Evolutionary conservation across 2,113 vertebrate genomes (phyloP), one percentile per base, ranked within the genome.

Genomic region (Toxostoma redivivum): DNA sequence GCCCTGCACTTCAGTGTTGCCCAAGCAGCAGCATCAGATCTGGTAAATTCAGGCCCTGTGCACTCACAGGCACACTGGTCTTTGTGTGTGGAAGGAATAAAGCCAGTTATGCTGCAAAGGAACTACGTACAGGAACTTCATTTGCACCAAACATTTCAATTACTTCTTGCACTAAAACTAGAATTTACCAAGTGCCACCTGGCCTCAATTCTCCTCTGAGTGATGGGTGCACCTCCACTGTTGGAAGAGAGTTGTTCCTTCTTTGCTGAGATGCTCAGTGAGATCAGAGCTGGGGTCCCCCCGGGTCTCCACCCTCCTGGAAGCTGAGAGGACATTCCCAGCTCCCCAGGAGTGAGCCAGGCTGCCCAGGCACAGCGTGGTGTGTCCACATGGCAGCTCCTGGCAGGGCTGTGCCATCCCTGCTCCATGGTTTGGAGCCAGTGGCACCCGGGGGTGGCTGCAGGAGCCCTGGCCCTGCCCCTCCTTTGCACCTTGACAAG

Each of bases 151-250:
- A 93, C 2, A 0, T 86, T 83, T 84, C 62, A 73, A 67, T 74
- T 65, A 80, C 66, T 79, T 78, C 82, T 97, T 96, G 96, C 96
- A 97, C 96, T 96, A 96, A 88, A 93, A 71, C 65, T 67, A 66
- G 56, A 56, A 57, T 88, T 90, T 93, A 90, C 82, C 92, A 96
- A 96, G 94, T 94, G 94, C 94, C 95, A 83, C 76, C 76, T n/a
- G 67, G 85, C 60, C 51, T 3, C 72, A 12, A 33, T 73, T 77
- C 88, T 93, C 64, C 79, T 73, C 90, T 3, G 1, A 21, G 10
- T 15, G 82, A 10, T 17, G 47, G 65, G 28, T 50, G 20, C 42
- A 37, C 19, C 15, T 15, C 27, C 38, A 7, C 35, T 50, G 40
- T 8, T 57, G 70, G 91, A 80, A 74, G 60, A 77, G 79, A 38